phyloP scores from a whole-genome alignment of 2,113 vertebrate species.

The Entosphenus tridentatus region DNA sequence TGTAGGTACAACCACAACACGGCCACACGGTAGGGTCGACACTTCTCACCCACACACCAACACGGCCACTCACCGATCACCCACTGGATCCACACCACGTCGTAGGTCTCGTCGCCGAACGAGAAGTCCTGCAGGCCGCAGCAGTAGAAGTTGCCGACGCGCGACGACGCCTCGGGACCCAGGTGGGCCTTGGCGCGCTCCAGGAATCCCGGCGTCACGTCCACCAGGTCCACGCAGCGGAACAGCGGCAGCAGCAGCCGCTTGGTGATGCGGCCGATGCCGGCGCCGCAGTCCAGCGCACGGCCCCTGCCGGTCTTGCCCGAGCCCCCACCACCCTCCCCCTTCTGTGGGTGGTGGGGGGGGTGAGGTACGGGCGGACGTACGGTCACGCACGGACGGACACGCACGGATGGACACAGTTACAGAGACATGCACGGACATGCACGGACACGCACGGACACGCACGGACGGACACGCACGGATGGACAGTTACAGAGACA shows the following conservation, averaged over 20 bases:
- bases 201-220: conserved; percentile 69
- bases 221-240: conserved; percentile 63
- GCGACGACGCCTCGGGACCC: conserved; percentile 44
- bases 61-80: conserved; percentile 51
- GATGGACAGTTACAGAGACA: no score
- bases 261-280: conserved; percentile 80
- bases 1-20: no score
- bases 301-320: conserved; percentile 34
- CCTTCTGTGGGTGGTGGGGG: conserved; percentile 29
- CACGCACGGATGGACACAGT: neutral
- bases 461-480: no score
- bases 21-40: no score
- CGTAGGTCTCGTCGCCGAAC: conserved; percentile 43
- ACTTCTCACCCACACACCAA: no score
- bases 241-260: conserved; percentile 67
- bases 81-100: conserved; percentile 98
- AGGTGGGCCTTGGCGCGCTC: conserved; percentile 58
- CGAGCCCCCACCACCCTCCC: conserved; percentile 14
- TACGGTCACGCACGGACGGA: neutral
- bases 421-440: no score
- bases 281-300: conserved; percentile 75
- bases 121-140: conserved; percentile 68
- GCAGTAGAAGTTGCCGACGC: conserved; percentile 65
- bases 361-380: neutral
- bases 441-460: no score